Conservation (phyloP, 2,113 vertebrate genomes). For the Dendrocopos noguchii region DNA sequence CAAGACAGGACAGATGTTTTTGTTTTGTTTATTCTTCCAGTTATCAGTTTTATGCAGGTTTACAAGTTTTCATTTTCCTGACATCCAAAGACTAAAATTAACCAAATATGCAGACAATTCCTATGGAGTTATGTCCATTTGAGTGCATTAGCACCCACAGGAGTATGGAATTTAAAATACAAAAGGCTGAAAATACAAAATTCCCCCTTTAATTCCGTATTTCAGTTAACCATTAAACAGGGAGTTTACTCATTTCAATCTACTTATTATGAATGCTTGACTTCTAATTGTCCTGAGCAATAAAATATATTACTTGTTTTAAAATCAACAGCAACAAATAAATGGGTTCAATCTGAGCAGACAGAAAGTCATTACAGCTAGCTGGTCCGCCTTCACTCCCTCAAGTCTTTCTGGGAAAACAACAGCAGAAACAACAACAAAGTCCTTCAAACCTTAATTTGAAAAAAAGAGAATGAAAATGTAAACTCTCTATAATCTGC, state of each 20-base stretch:
- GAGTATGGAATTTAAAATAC: not conserved
- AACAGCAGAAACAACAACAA: not conserved
- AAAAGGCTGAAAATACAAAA: not conserved
- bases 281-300: not conserved
- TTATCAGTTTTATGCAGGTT: not conserved
- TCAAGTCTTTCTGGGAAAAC: not conserved
- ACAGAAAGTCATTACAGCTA: not conserved
- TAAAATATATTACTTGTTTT: not conserved
- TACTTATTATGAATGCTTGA: not conserved
- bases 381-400: not conserved
- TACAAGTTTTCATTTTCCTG: conserved; percentile 24
- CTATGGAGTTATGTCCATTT: not conserved
- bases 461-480: not conserved
- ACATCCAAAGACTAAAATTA: not conserved
- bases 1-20: conserved; percentile 30
- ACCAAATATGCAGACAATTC: not conserved
- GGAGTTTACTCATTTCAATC: not conserved
- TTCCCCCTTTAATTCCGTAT: not conserved
- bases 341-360: not conserved
- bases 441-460: not conserved
- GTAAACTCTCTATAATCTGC: not conserved
- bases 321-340: not conserved
- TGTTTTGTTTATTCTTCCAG: conserved; percentile 42
- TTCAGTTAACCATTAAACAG: not conserved
- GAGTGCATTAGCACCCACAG: not conserved